Evolutionary conservation across 1,140 invertebrate genomes (phyloP), one percentile per base, ranked within the genome.

Genomic region (Pogonomyrmex californicus): DNA sequence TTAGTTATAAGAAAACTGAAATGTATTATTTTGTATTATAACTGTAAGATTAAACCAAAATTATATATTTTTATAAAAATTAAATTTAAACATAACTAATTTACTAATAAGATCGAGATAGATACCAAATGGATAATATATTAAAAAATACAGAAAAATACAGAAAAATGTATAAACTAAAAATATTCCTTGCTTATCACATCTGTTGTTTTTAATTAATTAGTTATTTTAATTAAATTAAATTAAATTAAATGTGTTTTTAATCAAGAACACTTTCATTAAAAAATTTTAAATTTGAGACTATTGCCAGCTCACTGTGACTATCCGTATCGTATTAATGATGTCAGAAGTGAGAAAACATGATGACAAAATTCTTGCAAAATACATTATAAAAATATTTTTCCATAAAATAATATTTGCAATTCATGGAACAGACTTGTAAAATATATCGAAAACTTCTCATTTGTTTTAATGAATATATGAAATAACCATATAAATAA

Each of bases 11-110:
- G 3, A 66, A 30, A 12, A 49, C 49, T 2, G 7, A 49, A 30
- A 49, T 41, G 12, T 70, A 23, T 23, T 23, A 23, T 30, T 68
- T 47, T 23, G 17, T 23, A 9, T 4, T 63, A 38, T 63, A 65
- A 65, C 14, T 2, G 38, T 62, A 73, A 36, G 4, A 7, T 9
- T 60, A 9, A 9, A 30, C 2, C 33, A 62, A 77, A 77, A n/a
- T 76, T 41, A 60, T 30, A 60, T 30, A 36, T 49, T 51, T 56
- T 12, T 51, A 73, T 17, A 73, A 76, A 62, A 12, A 62, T 47
- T 5, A 33, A 41, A 77, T 2, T 36, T 5, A 12, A 0, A 47
- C 6, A 47, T 41, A 2, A 65, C 23, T 23, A 23, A 2, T 68
- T 14, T 47, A 47, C 0, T 3, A 14, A 2, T 30, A 1, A 2